phyloP scores from a whole-genome alignment of 2,888 invertebrate species.

The Crossocerus cetratus region DNA sequence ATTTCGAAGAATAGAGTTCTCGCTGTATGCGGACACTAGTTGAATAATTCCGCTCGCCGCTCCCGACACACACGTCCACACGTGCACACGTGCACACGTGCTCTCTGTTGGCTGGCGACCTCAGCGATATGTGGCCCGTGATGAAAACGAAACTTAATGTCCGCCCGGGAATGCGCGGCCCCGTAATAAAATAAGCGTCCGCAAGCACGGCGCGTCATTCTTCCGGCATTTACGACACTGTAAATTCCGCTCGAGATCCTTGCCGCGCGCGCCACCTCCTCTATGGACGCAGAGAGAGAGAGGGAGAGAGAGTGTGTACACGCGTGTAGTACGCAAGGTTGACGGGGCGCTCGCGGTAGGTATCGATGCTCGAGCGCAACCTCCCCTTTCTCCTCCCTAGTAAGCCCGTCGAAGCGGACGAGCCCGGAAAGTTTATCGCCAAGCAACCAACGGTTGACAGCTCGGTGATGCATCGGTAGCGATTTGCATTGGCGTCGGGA shows the following conservation, averaged over 20 bases:
- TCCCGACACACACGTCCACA: not conserved
- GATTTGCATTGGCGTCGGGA: constrained; percentile 67
- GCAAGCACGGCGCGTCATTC: constrained; percentile 25
- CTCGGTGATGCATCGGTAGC: constrained; percentile 69
- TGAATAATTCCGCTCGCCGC: not conserved
- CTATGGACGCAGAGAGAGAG: constrained; percentile 24
- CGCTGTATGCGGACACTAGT: not conserved
- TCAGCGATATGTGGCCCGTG: no score
- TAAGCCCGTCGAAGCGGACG: constrained; percentile 51
- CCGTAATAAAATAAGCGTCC: not conserved
- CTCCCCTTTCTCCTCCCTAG: constrained; percentile 45
- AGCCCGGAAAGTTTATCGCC: constrained; percentile 65
- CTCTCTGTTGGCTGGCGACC: no score
- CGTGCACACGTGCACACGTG: no score
- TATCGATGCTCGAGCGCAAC: constrained; percentile 41
- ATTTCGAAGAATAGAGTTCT: constrained; percentile 1
- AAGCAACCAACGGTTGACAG: constrained; percentile 68
- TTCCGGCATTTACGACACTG: constrained; percentile 20
- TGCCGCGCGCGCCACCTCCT: no score
- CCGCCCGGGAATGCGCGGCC: constrained; percentile 8
- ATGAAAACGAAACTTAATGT: constrained; percentile 13
- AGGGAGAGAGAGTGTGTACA: constrained; percentile 5
- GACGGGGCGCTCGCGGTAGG: constrained; percentile 23
- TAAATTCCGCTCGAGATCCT: constrained; percentile 33
- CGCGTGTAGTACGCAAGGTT: constrained; percentile 12